These are phyloP conservation scores for Peromyscus nudipes DNA, from an alignment of 2,797 vertebrate species.

Conservation along the genomic window DNA sequence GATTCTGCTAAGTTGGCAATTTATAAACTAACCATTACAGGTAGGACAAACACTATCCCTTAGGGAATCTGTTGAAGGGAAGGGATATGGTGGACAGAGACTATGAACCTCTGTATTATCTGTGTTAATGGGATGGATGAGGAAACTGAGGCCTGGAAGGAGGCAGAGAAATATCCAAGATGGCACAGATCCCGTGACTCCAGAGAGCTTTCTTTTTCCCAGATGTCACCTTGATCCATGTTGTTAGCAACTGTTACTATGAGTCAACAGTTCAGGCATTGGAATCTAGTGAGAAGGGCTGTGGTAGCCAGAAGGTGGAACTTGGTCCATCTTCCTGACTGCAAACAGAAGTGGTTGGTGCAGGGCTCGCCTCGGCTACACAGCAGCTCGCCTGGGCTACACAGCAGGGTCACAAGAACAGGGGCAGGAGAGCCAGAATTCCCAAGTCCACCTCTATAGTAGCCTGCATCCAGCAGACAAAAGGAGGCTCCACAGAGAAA, in stretches of 20 bases:
- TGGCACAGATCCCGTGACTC: neutral
- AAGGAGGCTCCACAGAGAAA: neutral
- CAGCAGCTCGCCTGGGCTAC: too few relatives aligned
- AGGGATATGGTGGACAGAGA: neutral
- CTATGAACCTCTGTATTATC: accelerated
- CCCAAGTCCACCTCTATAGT: neutral
- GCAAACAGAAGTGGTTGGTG: neutral
- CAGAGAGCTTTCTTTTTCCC: neutral
- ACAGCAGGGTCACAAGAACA: neutral
- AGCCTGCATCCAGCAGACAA: neutral
- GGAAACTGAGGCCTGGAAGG: slow-evolving; percentile 13
- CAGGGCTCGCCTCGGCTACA: too few relatives aligned
- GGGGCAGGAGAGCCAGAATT: neutral
- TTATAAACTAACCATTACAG: neutral
- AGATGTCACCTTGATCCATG: neutral
- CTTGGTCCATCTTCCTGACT: neutral
- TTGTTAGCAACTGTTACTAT: neutral
- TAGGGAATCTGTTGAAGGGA: neutral
- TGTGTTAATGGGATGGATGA: neutral
- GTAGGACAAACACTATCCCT: neutral
- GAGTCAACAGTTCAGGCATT: neutral
- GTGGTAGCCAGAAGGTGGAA: neutral
- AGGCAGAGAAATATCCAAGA: neutral
- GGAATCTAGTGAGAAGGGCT: neutral
- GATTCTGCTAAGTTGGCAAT: neutral